Evolutionary conservation across 2,888 invertebrate genomes (phyloP), one percentile per base, ranked within the genome.

Genomic region (Spodoptera exigua): DNA sequence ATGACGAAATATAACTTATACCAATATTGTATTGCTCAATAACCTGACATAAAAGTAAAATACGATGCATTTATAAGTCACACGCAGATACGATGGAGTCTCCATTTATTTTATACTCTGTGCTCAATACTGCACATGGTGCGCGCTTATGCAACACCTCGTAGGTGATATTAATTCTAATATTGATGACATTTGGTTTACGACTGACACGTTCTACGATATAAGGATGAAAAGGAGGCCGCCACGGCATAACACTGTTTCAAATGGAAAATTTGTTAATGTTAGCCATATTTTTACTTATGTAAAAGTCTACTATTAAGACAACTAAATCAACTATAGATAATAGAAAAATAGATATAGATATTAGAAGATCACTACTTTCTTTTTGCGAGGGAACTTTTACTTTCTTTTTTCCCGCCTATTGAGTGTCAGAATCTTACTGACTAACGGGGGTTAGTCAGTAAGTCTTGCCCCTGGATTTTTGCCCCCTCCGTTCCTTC

Each of bases 121-220:
- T 16, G 48, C 1, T 1, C 7, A n/a, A n/a, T 61, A 16, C 41
- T 68, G 68, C 67, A 66, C 43, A 62, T 61, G 60, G 45, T 18
- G 46, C 14, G n/a, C 45, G 13, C 46, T 65, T 64, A 74, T 75
- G 76, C 58, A 63, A 57, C 56, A 36, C 27, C 61, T 67, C 58
- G 67, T 59, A 59, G 57, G 66, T 53, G 49, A 66, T 75, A 62
- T 70, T 63, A 70, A 73, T 66, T 73, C 47, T 57, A 66, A 60
- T 59, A 62, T 61, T 60, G 58, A 66, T 53, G 60, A 40, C 60
- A 60, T 66, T 55, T 57, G 4, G 52, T 58, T 43, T 74, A 61
- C 43, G 61, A 52, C 55, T 59, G 46, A 43, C 17, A 54, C 57
- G 47, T 56, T 48, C 35, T 39, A 37, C n/a, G 35, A 32, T 27